A percentile compares a stretch with the other conserved stretches of the same genome.
These are phyloP conservation scores for Spodoptera littoralis DNA, from an alignment of 2,888 invertebrate genomes.

Conservation along the genomic window DNA sequence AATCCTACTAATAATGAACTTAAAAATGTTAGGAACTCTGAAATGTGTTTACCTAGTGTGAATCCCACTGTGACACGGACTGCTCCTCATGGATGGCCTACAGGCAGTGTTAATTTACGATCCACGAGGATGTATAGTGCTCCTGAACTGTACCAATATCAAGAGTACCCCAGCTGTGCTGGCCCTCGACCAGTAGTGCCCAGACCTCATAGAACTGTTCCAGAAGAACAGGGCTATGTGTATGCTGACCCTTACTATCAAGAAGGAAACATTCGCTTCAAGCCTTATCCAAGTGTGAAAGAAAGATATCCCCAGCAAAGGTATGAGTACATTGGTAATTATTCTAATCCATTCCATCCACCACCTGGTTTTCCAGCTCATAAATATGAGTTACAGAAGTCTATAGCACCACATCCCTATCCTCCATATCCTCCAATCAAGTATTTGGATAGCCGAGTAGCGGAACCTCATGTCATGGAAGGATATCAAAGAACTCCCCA, in stretches of 20 bases:
- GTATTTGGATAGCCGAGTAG: conserved; percentile 77
- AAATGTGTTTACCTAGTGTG: conserved; percentile 75
- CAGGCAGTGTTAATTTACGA: conserved; percentile 71
- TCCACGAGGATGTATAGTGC: conserved; percentile 74
- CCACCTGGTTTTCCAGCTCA: conserved; percentile 72
- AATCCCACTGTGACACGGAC: conserved; percentile 69
- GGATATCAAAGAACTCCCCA: conserved; percentile 79
- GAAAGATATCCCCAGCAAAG: conserved; percentile 80
- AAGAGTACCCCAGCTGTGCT: conserved; percentile 77
- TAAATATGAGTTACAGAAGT: conserved; percentile 81
- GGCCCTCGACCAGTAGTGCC: conserved; percentile 73
- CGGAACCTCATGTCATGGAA: conserved; percentile 73
- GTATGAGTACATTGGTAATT: conserved; percentile 85
- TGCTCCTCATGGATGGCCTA: conserved; percentile 74
- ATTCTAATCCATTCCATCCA: conserved; percentile 78
- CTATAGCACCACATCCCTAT: conserved; percentile 75
- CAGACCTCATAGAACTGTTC: conserved; percentile 71
- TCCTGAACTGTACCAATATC: conserved; percentile 79
- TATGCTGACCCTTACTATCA: conserved; percentile 78
- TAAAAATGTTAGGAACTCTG: conserved; percentile 76
- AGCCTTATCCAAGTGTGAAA: conserved; percentile 81
- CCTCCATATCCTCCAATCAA: conserved; percentile 77
- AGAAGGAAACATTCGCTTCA: conserved; percentile 78
- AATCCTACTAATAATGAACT: conserved; percentile 78
- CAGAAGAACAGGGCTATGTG: conserved; percentile 75